Evolutionary conservation across 2,797 vertebrate genomes (phyloP).

Genomic region (Smutsia temminckii): DNA sequence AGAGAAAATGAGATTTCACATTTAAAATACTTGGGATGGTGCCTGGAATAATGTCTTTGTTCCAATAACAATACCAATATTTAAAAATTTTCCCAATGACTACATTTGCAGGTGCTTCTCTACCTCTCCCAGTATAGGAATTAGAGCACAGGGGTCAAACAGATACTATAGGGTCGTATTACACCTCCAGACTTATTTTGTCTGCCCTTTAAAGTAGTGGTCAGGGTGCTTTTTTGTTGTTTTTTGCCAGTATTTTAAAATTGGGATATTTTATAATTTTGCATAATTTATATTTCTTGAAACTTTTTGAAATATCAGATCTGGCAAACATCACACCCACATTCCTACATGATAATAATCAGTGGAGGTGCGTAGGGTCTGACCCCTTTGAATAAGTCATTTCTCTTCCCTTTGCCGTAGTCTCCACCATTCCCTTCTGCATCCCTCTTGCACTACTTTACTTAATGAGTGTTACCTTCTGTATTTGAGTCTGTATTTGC

Average conservation of each 20-base stretch:
- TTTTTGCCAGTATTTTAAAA: background rate
- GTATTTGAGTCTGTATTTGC: background rate
- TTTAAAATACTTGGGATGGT: slow-evolving; percentile 1
- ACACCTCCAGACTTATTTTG: background rate
- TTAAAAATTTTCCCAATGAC: background rate
- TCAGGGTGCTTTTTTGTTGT: background rate
- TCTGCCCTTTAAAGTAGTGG: background rate
- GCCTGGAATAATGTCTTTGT: background rate
- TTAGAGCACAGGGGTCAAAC: background rate
- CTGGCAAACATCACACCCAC: background rate
- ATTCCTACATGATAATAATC: background rate
- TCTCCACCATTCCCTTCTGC: background rate
- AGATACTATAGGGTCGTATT: background rate
- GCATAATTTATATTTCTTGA: background rate
- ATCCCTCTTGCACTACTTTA: background rate
- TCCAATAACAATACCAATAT: background rate
- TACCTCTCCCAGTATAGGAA: background rate
- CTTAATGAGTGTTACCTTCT: background rate
- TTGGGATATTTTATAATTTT: background rate
- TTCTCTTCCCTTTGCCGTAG: background rate
- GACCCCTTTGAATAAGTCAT: background rate
- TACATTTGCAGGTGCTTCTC: background rate
- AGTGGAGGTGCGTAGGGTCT: background rate
- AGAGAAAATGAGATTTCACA: background rate
- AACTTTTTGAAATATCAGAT: background rate